phyloP scores from a whole-genome alignment of 2,797 vertebrate species.

The Falco columbarius region DNA sequence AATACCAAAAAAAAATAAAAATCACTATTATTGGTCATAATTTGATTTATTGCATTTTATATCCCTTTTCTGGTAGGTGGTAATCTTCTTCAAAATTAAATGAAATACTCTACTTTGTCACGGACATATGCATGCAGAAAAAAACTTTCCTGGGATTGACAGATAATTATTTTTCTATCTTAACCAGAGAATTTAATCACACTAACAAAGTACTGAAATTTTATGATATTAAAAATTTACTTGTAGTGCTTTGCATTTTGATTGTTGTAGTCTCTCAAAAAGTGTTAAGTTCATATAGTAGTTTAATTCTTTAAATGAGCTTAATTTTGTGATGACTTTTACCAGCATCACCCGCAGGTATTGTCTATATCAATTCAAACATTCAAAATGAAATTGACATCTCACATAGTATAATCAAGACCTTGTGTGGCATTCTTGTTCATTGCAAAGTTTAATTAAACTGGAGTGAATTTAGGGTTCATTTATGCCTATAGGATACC shows the following conservation, averaged over 20 bases:
- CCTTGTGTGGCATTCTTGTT: constrained; percentile 19
- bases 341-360: neutral
- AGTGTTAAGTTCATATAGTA: neutral
- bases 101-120: neutral
- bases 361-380: neutral
- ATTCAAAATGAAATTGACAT: constrained; percentile 19
- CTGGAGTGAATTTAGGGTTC: constrained; percentile 65
- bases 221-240: neutral
- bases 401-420: constrained; percentile 6
- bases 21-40: neutral
- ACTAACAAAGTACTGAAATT: neutral
- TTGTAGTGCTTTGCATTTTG: neutral
- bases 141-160: neutral
- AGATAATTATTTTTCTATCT: constrained; percentile 17
- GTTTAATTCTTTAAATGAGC: neutral
- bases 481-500: neutral
- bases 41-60: constrained; percentile 30
- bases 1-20: neutral
- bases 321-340: neutral
- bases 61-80: neutral
- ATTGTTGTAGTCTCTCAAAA: neutral
- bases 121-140: neutral
- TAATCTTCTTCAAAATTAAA: constrained; percentile 43
- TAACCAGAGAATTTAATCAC: neutral
- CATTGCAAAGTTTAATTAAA: constrained; percentile 73